Evolutionary conservation across 2,888 invertebrate genomes (phyloP), one percentile per base, ranked within the genome.

Genomic region (Andrena chrysosceles): DNA sequence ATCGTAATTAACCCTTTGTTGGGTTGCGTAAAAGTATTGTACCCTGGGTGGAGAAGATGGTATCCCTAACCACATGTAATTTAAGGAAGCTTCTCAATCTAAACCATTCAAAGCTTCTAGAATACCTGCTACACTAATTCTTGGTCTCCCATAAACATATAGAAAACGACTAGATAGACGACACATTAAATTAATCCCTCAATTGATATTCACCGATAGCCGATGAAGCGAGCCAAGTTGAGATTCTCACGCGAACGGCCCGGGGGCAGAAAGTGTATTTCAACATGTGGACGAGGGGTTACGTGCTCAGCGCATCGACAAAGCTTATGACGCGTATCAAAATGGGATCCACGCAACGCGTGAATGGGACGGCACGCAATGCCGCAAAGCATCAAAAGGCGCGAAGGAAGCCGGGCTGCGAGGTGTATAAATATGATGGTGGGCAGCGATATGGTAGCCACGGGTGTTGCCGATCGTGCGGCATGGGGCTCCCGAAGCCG

Each of bases 381-480:
- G 72, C 77, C 88, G 83, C 71, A 20, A 10, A 59, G 56, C 79
- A 73, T 88, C 88, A 88, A 88, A 89, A 84, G 83, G 67, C 77
- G 83, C 76, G 79, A 75, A 83, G 81, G 83, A 81, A 84, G 77
- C 74, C 54, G 68, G 86, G 86, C 85, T 87, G 88, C 85, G 84
- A 89, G 87, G 85, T 89, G 90, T 91, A 89, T 89, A 91, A 91
- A 90, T 89, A 89, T 91, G 91, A 91, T 91, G 87, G 84, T 77
- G 68, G 73, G 75, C 74, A 16, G 85, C 87, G 91, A 92, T 91
- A 91, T 79, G 87, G 83, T 74, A 77, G 81, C 82, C 77, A 87
- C 84, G 87, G 85, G 86, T 86, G 90, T 90, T 89, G 85, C 84
- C 68, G 80, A 87, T 88, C 84, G 82, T 87, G 85, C 82, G 79